Evolutionary conservation across 2,113 vertebrate genomes (phyloP), one percentile per base, ranked within the genome.

Genomic region (Gambusia holbrooki): DNA sequence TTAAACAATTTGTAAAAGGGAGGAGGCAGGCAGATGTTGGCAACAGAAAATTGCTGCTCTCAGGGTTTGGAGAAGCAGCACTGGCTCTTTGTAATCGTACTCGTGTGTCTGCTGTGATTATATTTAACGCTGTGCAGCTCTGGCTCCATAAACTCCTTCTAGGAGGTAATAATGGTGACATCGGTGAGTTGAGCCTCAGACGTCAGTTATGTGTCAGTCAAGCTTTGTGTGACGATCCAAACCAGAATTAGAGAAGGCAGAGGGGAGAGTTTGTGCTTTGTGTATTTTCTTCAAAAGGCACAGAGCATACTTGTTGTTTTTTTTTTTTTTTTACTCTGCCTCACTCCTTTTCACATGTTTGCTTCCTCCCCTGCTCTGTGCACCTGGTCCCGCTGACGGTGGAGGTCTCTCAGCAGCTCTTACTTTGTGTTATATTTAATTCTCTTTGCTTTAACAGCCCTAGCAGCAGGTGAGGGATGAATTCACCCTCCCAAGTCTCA

Each of bases 1-100:
- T 90, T 89, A 87, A 84, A 86, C 80, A 73, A 33, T 82, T 86
- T 87, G 71, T 83, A 74, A 81, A 58, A 73, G 33, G 69, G 66
- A 27, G 66, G 67, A 71, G 63, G 42, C 51, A 61, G 70, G 71
- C 66, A 77, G 73, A 69, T 87, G 77, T 86, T 83, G 69, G 81
- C 71, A 83, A 69, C 8, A 28, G 32, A 73, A 86, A 83, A 80
- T 27, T 69, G 81, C 87, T 76, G 73, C 60, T 76, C 45, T 58
- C 58, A 87, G 62, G 33, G 19, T 74, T 89, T 75, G 51, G 17
- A 62, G 51, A 67, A 69, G 65, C 45, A 25, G 15, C 32, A n/a
- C 5, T 13, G 12, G 71, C 29, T 69, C 81, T 73, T 71, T 63
- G 22, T 74, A 72, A 73, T 62, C 69, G 62, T 10, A 10, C 40